Evolutionary conservation across 2,888 invertebrate species (phyloP), one percentile per base, ranked within the genome.

Genomic region (Drosophila flavopinicola): DNA sequence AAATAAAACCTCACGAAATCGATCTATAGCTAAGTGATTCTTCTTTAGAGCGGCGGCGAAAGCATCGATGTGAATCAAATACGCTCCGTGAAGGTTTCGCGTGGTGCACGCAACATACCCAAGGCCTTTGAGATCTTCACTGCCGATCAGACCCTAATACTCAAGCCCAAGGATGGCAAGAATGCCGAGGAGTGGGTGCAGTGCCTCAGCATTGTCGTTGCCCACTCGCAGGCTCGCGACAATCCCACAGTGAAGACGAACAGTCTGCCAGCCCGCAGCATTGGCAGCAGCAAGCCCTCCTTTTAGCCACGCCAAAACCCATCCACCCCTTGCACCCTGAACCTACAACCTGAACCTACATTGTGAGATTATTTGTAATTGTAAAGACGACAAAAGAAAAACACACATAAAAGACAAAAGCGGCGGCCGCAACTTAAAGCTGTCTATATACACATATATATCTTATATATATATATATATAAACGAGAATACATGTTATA

Each of bases 121-220:
- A 97, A 97, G 91, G 98, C 98, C 1, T 98, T 98, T 92, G 98
- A 98, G 92, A 98, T 98, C 84, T 98, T 98, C 92, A 98, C 98
- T 0, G 95, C 95, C 49, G 97, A 98, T 91, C 97, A 97, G 91
- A 96, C 96, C 7, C 94, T 97, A 75, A 96, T 98, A 86, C 93
- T 98, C 77, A 98, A 98, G 92, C 98, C 98, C 6, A 97, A 97
- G 91, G 97, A 97, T 90, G 96, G 97, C 38, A 97, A 96, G 91
- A 96, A 98, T 90, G 98, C 97, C 1, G 98, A 98, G 91, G 96
- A 98, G 91, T 98, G 98, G 97, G 97, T 98, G 39, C 98, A 98
- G 91, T 98, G 97, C 91, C 93, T 98, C 67, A 97, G 97, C 88
- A 96, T 98, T 68, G 98, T 97, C 3, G 96, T 98, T 9, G 97